These are phyloP conservation scores for Leptopilina syphax DNA, from an alignment of 2,888 invertebrate genomes.

Conservation along the genomic window DNA sequence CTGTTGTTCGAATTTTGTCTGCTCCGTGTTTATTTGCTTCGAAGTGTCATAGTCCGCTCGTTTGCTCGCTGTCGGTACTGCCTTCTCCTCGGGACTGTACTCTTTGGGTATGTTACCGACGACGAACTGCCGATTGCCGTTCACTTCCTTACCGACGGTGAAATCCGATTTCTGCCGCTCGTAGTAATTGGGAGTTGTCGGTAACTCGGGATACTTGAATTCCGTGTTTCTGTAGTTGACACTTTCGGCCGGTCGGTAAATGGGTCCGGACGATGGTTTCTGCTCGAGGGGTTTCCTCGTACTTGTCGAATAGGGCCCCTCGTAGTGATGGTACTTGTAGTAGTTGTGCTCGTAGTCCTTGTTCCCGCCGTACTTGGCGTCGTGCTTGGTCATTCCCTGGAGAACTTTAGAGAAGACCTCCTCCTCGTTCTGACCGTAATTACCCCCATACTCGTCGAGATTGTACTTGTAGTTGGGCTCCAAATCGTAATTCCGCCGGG, in stretches of 20 bases:
- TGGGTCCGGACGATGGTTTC: conserved; percentile 59
- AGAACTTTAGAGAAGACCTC: conserved; percentile 87
- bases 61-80: conserved; percentile 50
- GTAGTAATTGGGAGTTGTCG: conserved; percentile 69
- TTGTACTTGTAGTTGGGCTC: conserved; percentile 81
- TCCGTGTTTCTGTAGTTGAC: conserved; percentile 68
- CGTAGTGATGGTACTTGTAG: conserved; percentile 67
- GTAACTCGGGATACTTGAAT: conserved; percentile 66
- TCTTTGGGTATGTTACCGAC: conserved; percentile 84
- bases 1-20: neutral
- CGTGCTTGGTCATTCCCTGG: conserved; percentile 81
- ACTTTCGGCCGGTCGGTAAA: conserved; percentile 64
- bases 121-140: conserved; percentile 79
- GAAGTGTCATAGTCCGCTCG: conserved; percentile 51
- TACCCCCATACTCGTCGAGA: conserved; percentile 83
- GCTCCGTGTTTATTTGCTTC: neutral
- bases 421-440: conserved; percentile 86
- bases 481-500: conserved; percentile 81
- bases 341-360: conserved; percentile 60
- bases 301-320: conserved; percentile 75
- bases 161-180: conserved; percentile 59
- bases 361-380: conserved; percentile 54
- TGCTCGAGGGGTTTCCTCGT: conserved; percentile 65
- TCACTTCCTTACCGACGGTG: conserved; percentile 48
- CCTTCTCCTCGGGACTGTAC: conserved; percentile 56